phyloP scores from a whole-genome alignment of 2,797 vertebrate species.

The Ceyx erithaca region DNA sequence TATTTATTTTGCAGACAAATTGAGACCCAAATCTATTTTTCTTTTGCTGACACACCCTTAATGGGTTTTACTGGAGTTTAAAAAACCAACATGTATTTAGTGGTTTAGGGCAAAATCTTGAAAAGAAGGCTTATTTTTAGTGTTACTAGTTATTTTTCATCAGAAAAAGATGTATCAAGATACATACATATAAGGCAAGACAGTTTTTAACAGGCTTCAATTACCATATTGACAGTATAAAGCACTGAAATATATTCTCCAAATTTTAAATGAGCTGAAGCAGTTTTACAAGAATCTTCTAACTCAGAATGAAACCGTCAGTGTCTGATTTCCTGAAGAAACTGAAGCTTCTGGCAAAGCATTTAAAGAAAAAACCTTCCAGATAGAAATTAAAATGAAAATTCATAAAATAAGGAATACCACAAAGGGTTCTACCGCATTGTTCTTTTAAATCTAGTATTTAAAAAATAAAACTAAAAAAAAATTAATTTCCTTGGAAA shows the following conservation, averaged over 20 bases:
- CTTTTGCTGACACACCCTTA: slow-evolving; percentile 14
- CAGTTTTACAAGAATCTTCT: slow-evolving; percentile 44
- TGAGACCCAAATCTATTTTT: not conserved
- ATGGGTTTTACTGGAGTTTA: not conserved
- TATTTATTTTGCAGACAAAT: not conserved
- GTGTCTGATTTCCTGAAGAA: slow-evolving; percentile 24
- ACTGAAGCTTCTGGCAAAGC: slow-evolving; percentile 38
- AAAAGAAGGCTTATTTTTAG: not conserved
- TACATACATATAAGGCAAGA: not conserved
- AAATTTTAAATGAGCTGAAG: slow-evolving; percentile 38
- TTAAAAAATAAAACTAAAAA: not conserved
- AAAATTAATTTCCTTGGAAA: slow-evolving; percentile 1
- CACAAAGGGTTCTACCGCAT: not conserved
- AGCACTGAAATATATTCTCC: not conserved
- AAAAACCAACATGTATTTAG: slow-evolving; percentile 19
- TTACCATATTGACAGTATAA: not conserved
- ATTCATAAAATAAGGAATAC: not conserved
- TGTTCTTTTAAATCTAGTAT: not conserved
- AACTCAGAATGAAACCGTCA: slow-evolving; percentile 43
- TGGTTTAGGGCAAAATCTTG: not conserved
- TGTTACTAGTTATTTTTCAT: not conserved
- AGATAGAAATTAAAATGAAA: slow-evolving; percentile 55
- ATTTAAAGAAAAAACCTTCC: not conserved
- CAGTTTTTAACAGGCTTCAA: not conserved
- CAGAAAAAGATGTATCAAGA: not conserved